Conservation (phyloP, 1,140 invertebrate genomes). For the Scaptomyza pallida region DNA sequence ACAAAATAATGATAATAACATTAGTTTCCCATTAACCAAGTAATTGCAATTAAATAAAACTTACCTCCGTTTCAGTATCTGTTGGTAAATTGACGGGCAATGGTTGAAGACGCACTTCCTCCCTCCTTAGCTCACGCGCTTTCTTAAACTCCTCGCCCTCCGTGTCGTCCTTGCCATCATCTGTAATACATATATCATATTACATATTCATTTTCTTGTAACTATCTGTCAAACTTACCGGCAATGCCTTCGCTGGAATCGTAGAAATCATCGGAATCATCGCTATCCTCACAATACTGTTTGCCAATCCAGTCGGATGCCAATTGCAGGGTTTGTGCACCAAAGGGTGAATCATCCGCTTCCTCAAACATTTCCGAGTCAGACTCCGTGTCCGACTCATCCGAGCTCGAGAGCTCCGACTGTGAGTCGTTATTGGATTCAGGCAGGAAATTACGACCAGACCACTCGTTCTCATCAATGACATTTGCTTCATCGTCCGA, state of each 20-base stretch:
- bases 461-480: conserved; percentile 97
- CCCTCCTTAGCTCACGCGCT: conserved; percentile 87
- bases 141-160: conserved; percentile 89
- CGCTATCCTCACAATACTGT: conserved; percentile 81
- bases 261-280: conserved; percentile 78
- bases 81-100: conserved; percentile 86
- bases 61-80: conserved; percentile 91
- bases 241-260: conserved; percentile 82
- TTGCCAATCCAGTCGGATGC: conserved; percentile 84
- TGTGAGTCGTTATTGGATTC: conserved; percentile 91
- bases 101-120: conserved; percentile 88
- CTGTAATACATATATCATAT: conserved; percentile 22
- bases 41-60: conserved; percentile 10
- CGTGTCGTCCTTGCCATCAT: conserved; percentile 89
- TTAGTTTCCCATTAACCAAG: conserved; percentile 64
- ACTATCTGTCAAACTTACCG: conserved; percentile 44
- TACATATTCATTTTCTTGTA: not conserved
- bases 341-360: conserved; percentile 83
- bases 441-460: conserved; percentile 94
- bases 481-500: conserved; percentile 89
- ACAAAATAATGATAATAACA: conserved; percentile 71
- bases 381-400: conserved; percentile 74
- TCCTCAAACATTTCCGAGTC: conserved; percentile 83
- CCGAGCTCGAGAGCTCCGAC: conserved; percentile 83
- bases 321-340: conserved; percentile 79